A percentile compares a stretch with the other conserved stretches of the same genome.
phyloP scores from a whole-genome alignment of 2,888 invertebrate species.

The Eristalis intricaria region DNA sequence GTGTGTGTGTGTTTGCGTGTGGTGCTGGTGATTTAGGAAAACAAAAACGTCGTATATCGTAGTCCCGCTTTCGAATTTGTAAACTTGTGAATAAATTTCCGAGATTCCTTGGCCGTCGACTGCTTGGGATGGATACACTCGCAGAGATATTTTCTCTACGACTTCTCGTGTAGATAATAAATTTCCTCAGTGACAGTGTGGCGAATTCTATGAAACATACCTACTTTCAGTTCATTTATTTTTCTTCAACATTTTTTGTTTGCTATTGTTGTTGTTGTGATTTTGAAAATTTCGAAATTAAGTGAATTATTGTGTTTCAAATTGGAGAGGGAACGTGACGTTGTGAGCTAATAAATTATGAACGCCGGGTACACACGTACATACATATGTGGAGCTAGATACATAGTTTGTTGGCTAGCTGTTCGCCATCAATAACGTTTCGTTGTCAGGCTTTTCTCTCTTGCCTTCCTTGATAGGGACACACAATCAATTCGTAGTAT shows the following conservation, averaged over 20 bases:
- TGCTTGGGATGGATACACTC: background rate
- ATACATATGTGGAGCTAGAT: conserved; percentile 4
- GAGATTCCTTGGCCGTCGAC: background rate
- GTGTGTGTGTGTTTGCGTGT: too few relatives aligned
- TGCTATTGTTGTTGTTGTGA: background rate
- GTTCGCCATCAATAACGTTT: conserved; percentile 1
- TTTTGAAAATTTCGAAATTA: conserved; percentile 35
- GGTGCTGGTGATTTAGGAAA: background rate
- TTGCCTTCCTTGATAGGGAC: background rate
- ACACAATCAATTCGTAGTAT: background rate
- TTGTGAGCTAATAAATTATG: conserved; percentile 43
- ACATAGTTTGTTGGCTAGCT: background rate
- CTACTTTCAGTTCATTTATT: conserved; percentile 11
- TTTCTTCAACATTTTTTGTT: background rate
- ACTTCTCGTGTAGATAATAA: background rate
- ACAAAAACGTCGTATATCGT: background rate
- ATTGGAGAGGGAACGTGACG: conserved; percentile 11
- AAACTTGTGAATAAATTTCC: background rate
- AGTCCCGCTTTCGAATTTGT: background rate
- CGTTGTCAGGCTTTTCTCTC: background rate
- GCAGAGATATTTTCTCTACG: background rate
- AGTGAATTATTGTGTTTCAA: conserved; percentile 44
- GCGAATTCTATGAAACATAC: background rate
- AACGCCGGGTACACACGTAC: background rate
- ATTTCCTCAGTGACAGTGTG: background rate